Evolutionary conservation across 1,140 invertebrate genomes (phyloP), one percentile per base, ranked within the genome.

Genomic region (Diorhabda carinulata): DNA sequence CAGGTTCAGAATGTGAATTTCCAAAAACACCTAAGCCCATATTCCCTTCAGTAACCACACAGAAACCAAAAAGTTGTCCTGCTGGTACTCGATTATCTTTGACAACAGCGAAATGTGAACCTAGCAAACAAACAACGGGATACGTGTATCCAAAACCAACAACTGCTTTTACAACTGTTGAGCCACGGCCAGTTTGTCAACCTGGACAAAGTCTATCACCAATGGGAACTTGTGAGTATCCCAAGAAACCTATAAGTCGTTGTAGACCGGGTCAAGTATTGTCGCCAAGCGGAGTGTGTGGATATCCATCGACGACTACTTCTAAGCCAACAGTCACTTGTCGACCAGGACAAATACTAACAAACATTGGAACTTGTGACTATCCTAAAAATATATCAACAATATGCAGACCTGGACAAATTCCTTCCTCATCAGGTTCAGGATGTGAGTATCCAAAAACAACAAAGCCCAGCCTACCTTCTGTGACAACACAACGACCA

Each of bases 261-360:
- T 44, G 58, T 40, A 9, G 5, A 40, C 9, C 41, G 2, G 41
- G 43, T 9, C 5, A 25, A 61, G 4, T 58, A 4, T 47, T 64
- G n/a, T 45, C 62, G 4, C 43, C 62, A 6, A 45, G 43, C 7
- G 62, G 62, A 45, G 10, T n/a, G 4, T 64, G 62, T 64, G 3
- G 5, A n/a, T 64, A 64, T 47, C 43, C 62, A 8, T 25, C 6
- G 25, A 25, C 58, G 3, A 40, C 61, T n/a, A 59, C 8, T 3
- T 56, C 52, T 25, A 60, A 9, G 42, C 43, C 57, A 41, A 5
- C 59, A 64, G 61, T 63, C 9, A 65, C 58, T 59, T 61, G 64
- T 52, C 25, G 43, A 25, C 64, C 64, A 41, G 43, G 60, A 57
- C 65, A 63, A 62, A 56, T 67, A 44, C n/a, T 41, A 65, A 57